These are phyloP conservation scores for Rhinolophus ferrumequinum DNA, from an alignment of 2,113 vertebrate genomes.

Conservation along the genomic window DNA sequence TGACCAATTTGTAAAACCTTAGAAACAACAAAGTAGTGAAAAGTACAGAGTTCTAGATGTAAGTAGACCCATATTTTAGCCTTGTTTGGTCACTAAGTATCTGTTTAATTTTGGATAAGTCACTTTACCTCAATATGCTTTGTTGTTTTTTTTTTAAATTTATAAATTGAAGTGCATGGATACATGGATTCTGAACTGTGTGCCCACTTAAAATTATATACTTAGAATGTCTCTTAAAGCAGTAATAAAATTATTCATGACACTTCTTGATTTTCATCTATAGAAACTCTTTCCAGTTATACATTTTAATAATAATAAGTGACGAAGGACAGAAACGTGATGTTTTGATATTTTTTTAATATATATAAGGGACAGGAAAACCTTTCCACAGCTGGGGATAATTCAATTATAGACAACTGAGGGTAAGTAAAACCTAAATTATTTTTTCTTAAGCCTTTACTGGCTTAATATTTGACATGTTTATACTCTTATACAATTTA, in stretches of 20 bases:
- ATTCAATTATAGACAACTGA: conserved; percentile 51
- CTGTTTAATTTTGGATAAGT: not conserved
- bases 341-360: conserved; percentile 53
- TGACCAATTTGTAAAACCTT: not conserved
- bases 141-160: not conserved
- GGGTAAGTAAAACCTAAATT: not conserved
- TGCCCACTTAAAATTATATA: not conserved
- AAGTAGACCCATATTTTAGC: not conserved
- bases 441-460: conserved; percentile 45
- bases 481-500: conserved; percentile 63
- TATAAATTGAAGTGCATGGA: not conserved
- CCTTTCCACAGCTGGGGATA: conserved; percentile 47
- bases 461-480: conserved; percentile 59
- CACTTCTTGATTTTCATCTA: not conserved
- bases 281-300: not conserved
- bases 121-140: not conserved
- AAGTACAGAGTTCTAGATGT: not conserved
- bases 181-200: not conserved
- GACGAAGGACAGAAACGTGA: conserved; percentile 15
- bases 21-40: not conserved
- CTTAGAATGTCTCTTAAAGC: not conserved
- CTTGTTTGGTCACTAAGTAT: not conserved
- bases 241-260: conserved; percentile 17
- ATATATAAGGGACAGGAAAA: not conserved
- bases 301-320: conserved; percentile 47